phyloP scores from a whole-genome alignment of 2,113 vertebrate genomes.

The Neolamprologus hecqui region DNA sequence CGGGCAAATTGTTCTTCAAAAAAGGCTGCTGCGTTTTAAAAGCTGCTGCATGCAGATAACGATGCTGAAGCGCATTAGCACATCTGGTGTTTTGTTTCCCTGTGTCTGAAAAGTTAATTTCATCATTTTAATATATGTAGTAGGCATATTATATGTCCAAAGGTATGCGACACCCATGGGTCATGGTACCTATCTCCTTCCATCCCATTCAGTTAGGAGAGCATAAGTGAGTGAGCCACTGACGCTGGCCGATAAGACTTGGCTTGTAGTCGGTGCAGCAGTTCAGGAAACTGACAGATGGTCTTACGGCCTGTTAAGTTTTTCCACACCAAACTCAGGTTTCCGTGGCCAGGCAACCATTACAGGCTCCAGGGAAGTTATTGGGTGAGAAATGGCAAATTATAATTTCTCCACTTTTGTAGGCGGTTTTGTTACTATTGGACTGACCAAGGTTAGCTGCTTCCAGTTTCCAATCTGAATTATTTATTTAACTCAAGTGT shows the following conservation, averaged over 20 bases:
- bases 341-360: constrained; percentile 15
- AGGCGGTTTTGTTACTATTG: not conserved
- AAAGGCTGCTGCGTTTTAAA: not conserved
- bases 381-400: not conserved
- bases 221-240: not conserved
- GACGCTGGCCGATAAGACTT: not conserved
- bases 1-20: not conserved
- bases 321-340: not conserved
- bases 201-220: not conserved
- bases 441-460: not conserved
- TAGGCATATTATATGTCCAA: not conserved
- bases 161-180: not conserved
- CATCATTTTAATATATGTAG: not conserved
- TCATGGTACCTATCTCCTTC: not conserved
- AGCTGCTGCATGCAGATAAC: not conserved
- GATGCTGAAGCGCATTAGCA: not conserved
- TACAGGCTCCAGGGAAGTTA: not conserved
- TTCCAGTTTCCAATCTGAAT: not conserved
- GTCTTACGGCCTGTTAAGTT: not conserved
- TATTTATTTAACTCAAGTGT: not conserved
- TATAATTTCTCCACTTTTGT: not conserved
- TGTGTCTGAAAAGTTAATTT: not conserved
- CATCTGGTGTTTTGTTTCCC: not conserved
- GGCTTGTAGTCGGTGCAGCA: not conserved
- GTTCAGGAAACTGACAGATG: not conserved